Conservation (phyloP, 2,113 vertebrate species). For the Dascyllus trimaculatus region DNA sequence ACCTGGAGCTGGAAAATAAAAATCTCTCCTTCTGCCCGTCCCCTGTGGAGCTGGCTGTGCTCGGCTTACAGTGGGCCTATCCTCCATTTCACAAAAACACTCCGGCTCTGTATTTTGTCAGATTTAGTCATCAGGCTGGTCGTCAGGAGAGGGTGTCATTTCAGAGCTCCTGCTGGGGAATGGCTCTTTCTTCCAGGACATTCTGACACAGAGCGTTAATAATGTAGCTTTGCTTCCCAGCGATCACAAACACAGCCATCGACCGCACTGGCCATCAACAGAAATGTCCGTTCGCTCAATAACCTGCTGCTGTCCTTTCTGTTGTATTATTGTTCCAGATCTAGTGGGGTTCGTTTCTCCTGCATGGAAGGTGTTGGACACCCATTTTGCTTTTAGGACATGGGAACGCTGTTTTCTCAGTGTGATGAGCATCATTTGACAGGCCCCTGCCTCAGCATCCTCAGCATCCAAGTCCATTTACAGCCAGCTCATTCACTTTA, state of each 20-base stretch:
- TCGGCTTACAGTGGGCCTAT: slow-evolving; percentile 26
- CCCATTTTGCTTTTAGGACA: slow-evolving; percentile 49
- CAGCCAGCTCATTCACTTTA: slow-evolving; percentile 68
- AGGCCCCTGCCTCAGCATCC: slow-evolving; percentile 66
- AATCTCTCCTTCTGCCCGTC: slow-evolving; percentile 50
- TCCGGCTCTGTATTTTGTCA: slow-evolving; percentile 43
- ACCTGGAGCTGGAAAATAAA: slow-evolving; percentile 70
- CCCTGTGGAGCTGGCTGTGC: slow-evolving; percentile 40
- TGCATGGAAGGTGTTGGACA: slow-evolving; percentile 17
- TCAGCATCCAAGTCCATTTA: slow-evolving; percentile 60
- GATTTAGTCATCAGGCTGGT: slow-evolving; percentile 57
- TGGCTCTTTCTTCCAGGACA: slow-evolving; percentile 62
- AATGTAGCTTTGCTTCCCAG: slow-evolving; percentile 44
- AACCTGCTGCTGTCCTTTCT: slow-evolving; percentile 27
- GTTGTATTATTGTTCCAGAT: slow-evolving; percentile 14
- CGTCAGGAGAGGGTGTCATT: slow-evolving; percentile 62
- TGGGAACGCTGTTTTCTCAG: slow-evolving; percentile 47
- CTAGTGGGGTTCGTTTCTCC: slow-evolving; percentile 6
- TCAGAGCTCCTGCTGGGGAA: slow-evolving; percentile 66
- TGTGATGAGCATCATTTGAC: slow-evolving; percentile 70
- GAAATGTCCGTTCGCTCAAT: slow-evolving; percentile 53
- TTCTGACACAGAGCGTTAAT: slow-evolving; percentile 63
- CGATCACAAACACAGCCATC: slow-evolving; percentile 52
- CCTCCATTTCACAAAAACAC: slow-evolving; percentile 58
- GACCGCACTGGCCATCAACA: slow-evolving; percentile 55